These are phyloP conservation scores for Eupelmus urozonus DNA, from an alignment of 2,888 invertebrate species.

Conservation along the genomic window DNA sequence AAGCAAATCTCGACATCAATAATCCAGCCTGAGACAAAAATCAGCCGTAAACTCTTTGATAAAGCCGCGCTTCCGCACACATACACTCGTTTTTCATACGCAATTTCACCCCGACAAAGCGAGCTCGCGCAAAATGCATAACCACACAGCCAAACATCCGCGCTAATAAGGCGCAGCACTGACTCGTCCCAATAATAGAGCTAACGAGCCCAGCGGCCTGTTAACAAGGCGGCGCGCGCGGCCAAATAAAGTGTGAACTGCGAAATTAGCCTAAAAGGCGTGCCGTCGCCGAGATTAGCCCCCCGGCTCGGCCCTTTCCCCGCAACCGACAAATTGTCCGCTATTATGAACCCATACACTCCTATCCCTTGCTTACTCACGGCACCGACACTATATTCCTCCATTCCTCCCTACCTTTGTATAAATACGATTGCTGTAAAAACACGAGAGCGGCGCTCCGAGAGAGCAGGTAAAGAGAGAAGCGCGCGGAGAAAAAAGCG, in stretches of 20 bases:
- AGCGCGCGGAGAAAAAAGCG: background rate
- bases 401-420: conserved; percentile 3
- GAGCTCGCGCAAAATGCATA: background rate
- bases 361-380: no score
- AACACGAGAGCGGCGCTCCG: conserved; percentile 18
- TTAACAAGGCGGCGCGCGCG: background rate
- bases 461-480: conserved; percentile 19
- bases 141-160: no score
- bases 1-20: background rate
- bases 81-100: conserved; percentile 11
- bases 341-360: conserved; percentile 37
- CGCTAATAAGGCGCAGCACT: conserved; percentile 1
- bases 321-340: conserved; percentile 61
- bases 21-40: background rate
- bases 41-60: background rate
- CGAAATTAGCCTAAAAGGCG: conserved; percentile 45
- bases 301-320: conserved; percentile 4
- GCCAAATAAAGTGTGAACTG: conserved; percentile 39
- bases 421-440: conserved; percentile 38
- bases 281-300: conserved; percentile 42
- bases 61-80: no score
- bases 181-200: no score
- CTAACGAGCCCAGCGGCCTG: conserved; percentile 20
- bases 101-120: conserved; percentile 41
- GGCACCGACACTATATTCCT: conserved; percentile 47